phyloP scores from a whole-genome alignment of 2,113 vertebrate species.

The Meles meles region DNA sequence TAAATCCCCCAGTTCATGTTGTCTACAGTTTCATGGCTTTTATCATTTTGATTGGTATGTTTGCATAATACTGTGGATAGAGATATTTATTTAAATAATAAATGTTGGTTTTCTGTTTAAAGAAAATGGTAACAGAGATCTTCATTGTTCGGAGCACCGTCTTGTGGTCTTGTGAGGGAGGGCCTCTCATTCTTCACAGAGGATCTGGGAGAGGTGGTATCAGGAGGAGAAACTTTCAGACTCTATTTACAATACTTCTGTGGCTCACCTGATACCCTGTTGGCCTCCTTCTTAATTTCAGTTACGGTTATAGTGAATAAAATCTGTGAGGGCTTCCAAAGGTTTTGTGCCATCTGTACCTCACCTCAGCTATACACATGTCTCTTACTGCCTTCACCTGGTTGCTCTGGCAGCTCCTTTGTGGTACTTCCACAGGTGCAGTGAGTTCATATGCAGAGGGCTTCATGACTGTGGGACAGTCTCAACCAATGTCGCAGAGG shows the following conservation, averaged over 20 bases:
- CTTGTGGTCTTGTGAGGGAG: neutral
- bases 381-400: neutral
- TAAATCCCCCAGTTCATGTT: neutral
- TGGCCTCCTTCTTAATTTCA: neutral
- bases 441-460: neutral
- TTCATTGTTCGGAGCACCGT: neutral
- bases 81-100: neutral
- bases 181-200: neutral
- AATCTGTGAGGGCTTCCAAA: neutral
- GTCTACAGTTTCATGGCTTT: neutral
- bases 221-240: neutral
- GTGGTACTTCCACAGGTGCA: neutral
- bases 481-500: neutral
- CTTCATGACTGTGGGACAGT: no score
- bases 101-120: neutral
- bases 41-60: neutral
- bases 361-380: neutral
- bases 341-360: fast-evolving
- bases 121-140: neutral
- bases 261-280: neutral
- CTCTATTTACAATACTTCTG: neutral
- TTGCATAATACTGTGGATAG: neutral
- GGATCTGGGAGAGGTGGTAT: neutral
- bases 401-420: neutral
- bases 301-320: neutral